Evolutionary conservation across 2,797 vertebrate species (phyloP).

Genomic region (Epinephelus malabaricus): DNA sequence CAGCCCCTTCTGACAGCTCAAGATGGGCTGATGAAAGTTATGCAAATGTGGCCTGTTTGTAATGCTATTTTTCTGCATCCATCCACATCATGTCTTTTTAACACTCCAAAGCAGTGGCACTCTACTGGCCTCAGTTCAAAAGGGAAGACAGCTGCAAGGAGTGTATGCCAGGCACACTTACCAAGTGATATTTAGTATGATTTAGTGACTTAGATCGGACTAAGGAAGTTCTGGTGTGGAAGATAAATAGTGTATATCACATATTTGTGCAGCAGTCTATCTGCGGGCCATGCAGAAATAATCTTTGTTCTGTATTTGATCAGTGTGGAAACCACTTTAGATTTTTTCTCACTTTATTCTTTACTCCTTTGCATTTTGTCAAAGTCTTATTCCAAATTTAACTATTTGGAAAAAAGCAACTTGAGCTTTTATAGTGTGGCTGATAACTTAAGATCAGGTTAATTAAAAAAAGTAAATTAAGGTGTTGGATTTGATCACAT

Average conservation of each 20-base stretch:
- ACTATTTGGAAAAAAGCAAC: background rate
- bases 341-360: background rate
- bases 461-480: background rate
- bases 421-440: background rate
- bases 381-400: conserved; percentile 3
- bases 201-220: conserved; percentile 39
- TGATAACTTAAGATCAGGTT: background rate
- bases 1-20: conserved; percentile 78
- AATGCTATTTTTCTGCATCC: conserved; percentile 82
- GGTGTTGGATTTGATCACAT: background rate
- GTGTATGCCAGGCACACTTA: conserved; percentile 35
- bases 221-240: conserved; percentile 5
- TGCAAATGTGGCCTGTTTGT: conserved; percentile 86
- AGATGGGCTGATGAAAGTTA: conserved; percentile 86
- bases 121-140: conserved; percentile 61
- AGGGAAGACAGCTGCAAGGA: conserved; percentile 57
- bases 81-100: conserved; percentile 78
- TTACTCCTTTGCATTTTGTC: too few species aligned
- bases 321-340: background rate
- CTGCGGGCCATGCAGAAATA: background rate
- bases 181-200: conserved; percentile 21
- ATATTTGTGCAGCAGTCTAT: background rate
- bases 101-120: conserved; percentile 68
- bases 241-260: conserved; percentile 7
- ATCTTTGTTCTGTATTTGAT: background rate